phyloP scores from a whole-genome alignment of 2,797 vertebrate species.

The Distichodus sexfasciatus region DNA sequence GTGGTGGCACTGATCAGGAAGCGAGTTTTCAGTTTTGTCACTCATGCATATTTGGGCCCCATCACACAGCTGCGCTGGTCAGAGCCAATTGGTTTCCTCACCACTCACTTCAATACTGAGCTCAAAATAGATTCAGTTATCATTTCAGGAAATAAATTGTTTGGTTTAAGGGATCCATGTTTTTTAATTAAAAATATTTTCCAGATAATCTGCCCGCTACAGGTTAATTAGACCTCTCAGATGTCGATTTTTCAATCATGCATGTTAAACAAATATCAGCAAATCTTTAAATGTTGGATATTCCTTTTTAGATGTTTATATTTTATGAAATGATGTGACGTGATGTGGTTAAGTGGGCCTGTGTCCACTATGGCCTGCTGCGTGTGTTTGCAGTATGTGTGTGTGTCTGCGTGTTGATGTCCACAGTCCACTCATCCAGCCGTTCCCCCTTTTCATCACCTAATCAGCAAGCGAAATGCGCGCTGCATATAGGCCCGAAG shows the following conservation, averaged over 20 bases:
- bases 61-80: conserved; percentile 22
- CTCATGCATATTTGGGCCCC: conserved; percentile 24
- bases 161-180: too few relatives aligned
- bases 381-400: not conserved
- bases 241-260: too few relatives aligned
- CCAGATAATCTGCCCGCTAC: too few relatives aligned
- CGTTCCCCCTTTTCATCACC: conserved; percentile 39
- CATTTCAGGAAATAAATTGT: too few relatives aligned
- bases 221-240: too few relatives aligned
- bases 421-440: conserved; percentile 24
- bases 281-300: too few relatives aligned
- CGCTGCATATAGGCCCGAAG: conserved; percentile 40
- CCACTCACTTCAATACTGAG: not conserved
- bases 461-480: conserved; percentile 54
- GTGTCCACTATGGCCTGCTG: too few relatives aligned
- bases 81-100: not conserved
- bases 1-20: not conserved
- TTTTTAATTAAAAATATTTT: not conserved
- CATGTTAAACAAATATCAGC: too few relatives aligned
- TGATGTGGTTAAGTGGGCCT: too few relatives aligned
- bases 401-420: conserved; percentile 20
- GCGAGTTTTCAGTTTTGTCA: not conserved
- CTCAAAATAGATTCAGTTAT: not conserved
- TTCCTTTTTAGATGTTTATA: too few relatives aligned
- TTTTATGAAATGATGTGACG: too few relatives aligned